Percentiles rank a stretch among this genome's conserved stretches.
Evolutionary conservation across 2,888 invertebrate genomes (phyloP).

Genomic region (Thysanoteuthis rhombus): DNA sequence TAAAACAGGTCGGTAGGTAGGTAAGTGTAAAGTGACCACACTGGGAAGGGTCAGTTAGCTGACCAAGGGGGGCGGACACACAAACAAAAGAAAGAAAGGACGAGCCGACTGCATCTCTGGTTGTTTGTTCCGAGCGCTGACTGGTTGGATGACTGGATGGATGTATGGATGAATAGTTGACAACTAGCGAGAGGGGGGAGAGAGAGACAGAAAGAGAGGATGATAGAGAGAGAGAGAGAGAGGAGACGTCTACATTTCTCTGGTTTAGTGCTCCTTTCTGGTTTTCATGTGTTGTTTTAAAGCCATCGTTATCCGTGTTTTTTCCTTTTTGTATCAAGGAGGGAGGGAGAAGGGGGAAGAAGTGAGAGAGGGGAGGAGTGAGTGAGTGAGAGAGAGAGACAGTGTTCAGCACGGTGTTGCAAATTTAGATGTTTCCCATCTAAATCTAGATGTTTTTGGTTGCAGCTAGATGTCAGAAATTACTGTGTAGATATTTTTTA

Average conservation of each 20-base stretch:
- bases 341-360: no score
- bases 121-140: conserved; percentile 50
- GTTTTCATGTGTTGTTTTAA: not conserved
- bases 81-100: not conserved
- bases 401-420: no score
- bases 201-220: conserved; percentile 28
- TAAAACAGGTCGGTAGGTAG: not conserved
- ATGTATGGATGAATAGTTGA: conserved; percentile 15
- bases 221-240: not conserved
- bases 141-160: conserved; percentile 30
- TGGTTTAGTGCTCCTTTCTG: not conserved
- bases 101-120: conserved; percentile 44
- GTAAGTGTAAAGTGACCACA: not conserved
- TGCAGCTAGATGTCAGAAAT: no score
- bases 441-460: no score
- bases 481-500: no score
- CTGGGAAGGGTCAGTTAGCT: not conserved
- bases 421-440: no score
- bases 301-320: not conserved
- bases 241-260: not conserved
- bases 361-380: no score
- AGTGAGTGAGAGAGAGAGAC: no score
- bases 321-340: not conserved
- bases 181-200: not conserved
- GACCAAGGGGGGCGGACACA: not conserved